These are phyloP conservation scores for Trachelipus rathkii DNA, from an alignment of 1,140 invertebrate genomes.

Conservation along the genomic window DNA sequence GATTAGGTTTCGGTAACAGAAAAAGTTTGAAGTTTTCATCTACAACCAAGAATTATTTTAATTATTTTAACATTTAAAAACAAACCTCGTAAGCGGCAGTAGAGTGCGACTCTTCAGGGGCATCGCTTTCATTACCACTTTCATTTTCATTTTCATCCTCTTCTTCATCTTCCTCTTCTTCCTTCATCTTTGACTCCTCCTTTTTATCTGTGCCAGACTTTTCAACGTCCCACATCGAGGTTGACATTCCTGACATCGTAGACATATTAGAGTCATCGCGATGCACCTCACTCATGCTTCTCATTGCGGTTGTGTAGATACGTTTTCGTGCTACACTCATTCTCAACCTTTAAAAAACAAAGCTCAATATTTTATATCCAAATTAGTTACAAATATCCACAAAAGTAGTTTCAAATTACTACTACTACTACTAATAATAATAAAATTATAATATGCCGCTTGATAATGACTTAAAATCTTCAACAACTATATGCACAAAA, in stretches of 20 bases:
- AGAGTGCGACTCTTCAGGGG: slow-evolving; percentile 37
- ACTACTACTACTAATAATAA: too few species aligned
- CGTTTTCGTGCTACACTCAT: slow-evolving; percentile 40
- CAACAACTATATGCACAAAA: too few species aligned
- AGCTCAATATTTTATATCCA: too few species aligned
- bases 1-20: too few species aligned
- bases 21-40: too few species aligned
- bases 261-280: slow-evolving; percentile 45
- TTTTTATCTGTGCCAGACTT: slow-evolving; percentile 39
- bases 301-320: slow-evolving; percentile 40
- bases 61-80: too few species aligned
- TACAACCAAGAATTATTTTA: too few species aligned
- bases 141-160: slow-evolving; percentile 46
- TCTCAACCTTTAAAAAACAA: slow-evolving; percentile 18
- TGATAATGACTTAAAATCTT: too few species aligned
- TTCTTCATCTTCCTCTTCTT: slow-evolving; percentile 45
- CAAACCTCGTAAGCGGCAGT: slow-evolving; percentile 18
- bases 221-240: slow-evolving; percentile 30
- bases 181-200: slow-evolving; percentile 34
- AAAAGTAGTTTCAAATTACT: too few species aligned
- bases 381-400: too few species aligned
- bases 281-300: slow-evolving; percentile 35
- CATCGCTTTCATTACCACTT: slow-evolving; percentile 46
- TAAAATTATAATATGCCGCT: too few species aligned
- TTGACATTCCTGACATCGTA: slow-evolving; percentile 31